Evolutionary conservation across 2,113 vertebrate genomes (phyloP), one percentile per base, ranked within the genome.

Genomic region (Microcebus lehilahytsara): DNA sequence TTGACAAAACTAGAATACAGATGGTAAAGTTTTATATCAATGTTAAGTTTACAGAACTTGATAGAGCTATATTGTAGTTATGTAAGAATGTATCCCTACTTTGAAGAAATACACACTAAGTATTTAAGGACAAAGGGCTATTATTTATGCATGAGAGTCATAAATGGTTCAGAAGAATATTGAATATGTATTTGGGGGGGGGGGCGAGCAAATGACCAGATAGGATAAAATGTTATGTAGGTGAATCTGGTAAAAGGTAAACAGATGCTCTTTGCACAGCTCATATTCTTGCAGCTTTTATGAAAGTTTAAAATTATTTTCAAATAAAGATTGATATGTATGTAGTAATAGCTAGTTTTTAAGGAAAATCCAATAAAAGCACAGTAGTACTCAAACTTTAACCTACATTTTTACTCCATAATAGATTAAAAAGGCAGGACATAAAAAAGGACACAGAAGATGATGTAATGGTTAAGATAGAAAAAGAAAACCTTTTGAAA

Each of bases 391-490:
- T 20, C 77, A 77, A 80, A 95, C 14, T 67, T 89, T 60, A 81
- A 85, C 67, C 58, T 80, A 30, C 0, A 0, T 69, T 83, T 93
- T 96, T 88, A 86, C 30, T 91, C 78, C 40, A 56, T 49, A 69
- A 20, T 32, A 37, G 27, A 34, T 69, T 78, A 74, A 74, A 96
- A 96, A 89, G 20, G 34, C 53, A 93, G 58, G 25, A 62, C 49
- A 81, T 86, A 11, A 20, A 69, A 88, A 91, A 88, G 40, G 46
- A 40, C 42, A 37, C 17, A 86, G 62, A 91, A 37, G 32, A 86
- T 79, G 79, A 86, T 6, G 4, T 95, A 74, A 96, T 92, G 51
- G 42, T 69, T 90, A 89, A 90, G 42, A 95, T 84, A 23, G 17
- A n/a, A 64, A 74, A 81, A n/a, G 58, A 74, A 81, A 93, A 46